A percentile compares a stretch with the other conserved stretches of the same genome.
These are phyloP conservation scores for Diadophis punctatus DNA, from an alignment of 2,113 vertebrate species.

Conservation along the genomic window DNA sequence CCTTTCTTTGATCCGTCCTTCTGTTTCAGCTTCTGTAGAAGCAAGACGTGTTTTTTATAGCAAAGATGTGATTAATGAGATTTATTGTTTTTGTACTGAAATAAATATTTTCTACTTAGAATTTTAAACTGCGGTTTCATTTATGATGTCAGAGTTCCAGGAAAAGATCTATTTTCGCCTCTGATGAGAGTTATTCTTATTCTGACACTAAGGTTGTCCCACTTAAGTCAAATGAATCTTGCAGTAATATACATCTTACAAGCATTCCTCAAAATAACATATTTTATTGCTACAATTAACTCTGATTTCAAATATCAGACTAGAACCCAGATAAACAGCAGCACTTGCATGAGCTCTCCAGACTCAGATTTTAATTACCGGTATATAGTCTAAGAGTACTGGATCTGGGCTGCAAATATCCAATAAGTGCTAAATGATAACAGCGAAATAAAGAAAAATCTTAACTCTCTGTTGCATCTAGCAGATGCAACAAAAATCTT, in stretches of 20 bases:
- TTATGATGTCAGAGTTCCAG: too few species aligned
- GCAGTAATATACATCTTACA: background rate
- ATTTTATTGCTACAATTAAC: background rate
- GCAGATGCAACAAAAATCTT: background rate
- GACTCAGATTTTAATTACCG: background rate
- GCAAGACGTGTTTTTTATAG: too few species aligned
- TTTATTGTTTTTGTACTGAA: too few species aligned
- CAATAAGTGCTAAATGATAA: background rate
- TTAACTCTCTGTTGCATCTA: background rate
- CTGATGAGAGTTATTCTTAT: too few species aligned
- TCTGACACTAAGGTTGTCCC: background rate
- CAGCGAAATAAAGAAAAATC: background rate
- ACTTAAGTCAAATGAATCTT: background rate
- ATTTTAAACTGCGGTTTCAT: too few species aligned
- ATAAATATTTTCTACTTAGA: too few species aligned
- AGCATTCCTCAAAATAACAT: background rate
- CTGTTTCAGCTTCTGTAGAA: too few species aligned
- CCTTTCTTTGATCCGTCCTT: too few species aligned
- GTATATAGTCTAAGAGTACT: background rate
- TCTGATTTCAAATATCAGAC: background rate
- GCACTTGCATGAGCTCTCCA: background rate
- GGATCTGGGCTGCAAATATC: background rate
- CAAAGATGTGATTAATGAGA: too few species aligned
- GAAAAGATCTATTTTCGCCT: too few species aligned
- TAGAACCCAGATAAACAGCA: background rate